Percentiles rank a stretch among this genome's conserved stretches.
Conservation (phyloP, 2,888 invertebrate species). For the Choristoneura rosaceana region DNA sequence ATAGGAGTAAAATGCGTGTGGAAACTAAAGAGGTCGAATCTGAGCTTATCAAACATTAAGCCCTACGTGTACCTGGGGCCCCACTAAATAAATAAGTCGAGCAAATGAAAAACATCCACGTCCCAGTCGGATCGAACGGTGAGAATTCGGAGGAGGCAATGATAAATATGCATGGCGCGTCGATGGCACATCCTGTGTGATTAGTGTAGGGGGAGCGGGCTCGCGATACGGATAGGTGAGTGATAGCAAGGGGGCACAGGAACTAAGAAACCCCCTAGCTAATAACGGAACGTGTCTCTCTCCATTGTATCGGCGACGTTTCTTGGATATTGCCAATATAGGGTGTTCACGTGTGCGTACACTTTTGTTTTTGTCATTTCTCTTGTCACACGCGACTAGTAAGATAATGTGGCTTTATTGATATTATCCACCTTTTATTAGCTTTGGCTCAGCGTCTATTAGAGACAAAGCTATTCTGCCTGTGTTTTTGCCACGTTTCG, state of each 20-base stretch:
- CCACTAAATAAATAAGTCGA: conserved; percentile 79
- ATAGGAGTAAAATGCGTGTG: conserved; percentile 61
- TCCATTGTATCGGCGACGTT: conserved; percentile 78
- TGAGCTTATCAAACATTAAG: conserved; percentile 82
- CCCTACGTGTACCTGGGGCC: conserved; percentile 69
- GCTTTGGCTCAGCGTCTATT: conserved; percentile 16
- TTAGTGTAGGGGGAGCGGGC: conserved; percentile 73
- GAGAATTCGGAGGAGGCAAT: conserved; percentile 78
- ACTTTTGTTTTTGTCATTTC: conserved; percentile 77
- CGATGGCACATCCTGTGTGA: conserved; percentile 83
- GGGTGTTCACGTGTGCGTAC: conserved; percentile 73
- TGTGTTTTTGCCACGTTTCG: not conserved
- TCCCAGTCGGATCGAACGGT: conserved; percentile 68
- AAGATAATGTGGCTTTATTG: conserved; percentile 52
- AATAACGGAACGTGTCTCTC: conserved; percentile 78
- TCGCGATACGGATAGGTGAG: conserved; percentile 82
- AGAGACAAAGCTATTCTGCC: not conserved
- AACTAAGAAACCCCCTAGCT: conserved; percentile 78
- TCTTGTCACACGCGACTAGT: conserved; percentile 51
- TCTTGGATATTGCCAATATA: conserved; percentile 84
- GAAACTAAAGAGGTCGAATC: conserved; percentile 77
- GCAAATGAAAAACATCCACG: conserved; percentile 82
- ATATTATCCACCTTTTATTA: conserved; percentile 40
- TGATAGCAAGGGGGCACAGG: conserved; percentile 79
- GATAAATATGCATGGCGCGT: conserved; percentile 85